Conservation (phyloP, 1,140 invertebrate genomes). For the Liolophura sinensis region DNA sequence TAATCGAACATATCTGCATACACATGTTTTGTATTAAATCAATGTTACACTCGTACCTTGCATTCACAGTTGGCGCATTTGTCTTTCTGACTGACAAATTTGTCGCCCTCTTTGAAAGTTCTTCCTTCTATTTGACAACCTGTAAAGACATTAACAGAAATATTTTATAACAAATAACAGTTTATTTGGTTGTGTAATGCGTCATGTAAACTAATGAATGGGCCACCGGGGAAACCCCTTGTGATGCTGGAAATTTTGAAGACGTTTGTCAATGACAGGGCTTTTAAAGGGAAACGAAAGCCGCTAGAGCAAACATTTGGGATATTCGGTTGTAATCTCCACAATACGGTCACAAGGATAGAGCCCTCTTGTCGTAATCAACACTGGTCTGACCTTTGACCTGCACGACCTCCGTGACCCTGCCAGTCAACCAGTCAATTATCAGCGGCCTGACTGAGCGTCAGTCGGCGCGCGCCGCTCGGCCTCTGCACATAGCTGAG, state of each 20-base stretch:
- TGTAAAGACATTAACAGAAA: constrained; percentile 18
- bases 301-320: not conserved
- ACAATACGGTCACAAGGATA: too few relatives aligned
- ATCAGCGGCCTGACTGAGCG: not conserved
- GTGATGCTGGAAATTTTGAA: not conserved
- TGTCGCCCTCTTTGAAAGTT: constrained; percentile 38
- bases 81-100: constrained; percentile 39
- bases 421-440: not conserved
- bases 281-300: not conserved
- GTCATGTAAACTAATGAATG: not conserved
- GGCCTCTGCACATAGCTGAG: not conserved
- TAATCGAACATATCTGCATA: too few relatives aligned
- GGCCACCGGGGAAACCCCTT: not conserved
- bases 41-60: constrained; percentile 25
- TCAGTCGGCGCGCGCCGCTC: not conserved
- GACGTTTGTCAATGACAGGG: not conserved
- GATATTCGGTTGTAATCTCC: too few relatives aligned
- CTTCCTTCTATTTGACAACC: constrained; percentile 45
- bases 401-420: too few relatives aligned
- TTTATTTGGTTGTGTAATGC: not conserved
- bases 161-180: not conserved
- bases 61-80: constrained; percentile 47
- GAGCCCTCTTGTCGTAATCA: too few relatives aligned
- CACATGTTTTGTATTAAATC: not conserved
- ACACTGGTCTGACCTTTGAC: too few relatives aligned